Base-by-base conservation (phyloP, 2,113 vertebrate species). In the Scatophagus argus region DNA sequence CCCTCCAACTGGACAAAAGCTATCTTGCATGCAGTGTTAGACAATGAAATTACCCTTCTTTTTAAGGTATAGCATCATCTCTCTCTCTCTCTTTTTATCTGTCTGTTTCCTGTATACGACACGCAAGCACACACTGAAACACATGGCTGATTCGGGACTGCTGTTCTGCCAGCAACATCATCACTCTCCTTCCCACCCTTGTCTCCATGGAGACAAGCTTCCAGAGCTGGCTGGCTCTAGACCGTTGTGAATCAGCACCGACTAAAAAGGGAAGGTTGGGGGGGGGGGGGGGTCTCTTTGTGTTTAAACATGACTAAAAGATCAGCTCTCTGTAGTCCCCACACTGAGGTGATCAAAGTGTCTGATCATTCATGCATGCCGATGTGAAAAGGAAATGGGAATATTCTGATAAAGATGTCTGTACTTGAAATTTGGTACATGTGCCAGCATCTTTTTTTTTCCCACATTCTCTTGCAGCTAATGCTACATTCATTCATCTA, bases 141-240 rank as follows among this genome's bases (percentile, higher is more conserved):
- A 88, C 86, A 88, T 85, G 82, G 79, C 56, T 89, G 86, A 84
- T 78, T 87, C 82, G 38, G 77, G 76, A 84, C 88, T 77, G 88
- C 91, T 92, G 89, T 80, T 92, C 90, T 85, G 83, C 83, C 89
- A 89, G 88, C 88, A 83, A 91, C 92, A 92, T 92, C 93, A 91
- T 92, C 90, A 85, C 87, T 89, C 87, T 88, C 79, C 51, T 92
- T 92, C 85, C 91, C 89, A 91, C 87, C 93, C 90, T 87, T 81
- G 91, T 94, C 92, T 94, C 93, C 93, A 94, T 94, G 93, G 93
- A 93, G 92, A 94, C 93, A 77, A 69, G 88, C 88, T 89, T 88
- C 87, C 88, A 92, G 89, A 75, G 91, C 89, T 39, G 88, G 82
- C 90, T 87, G 90, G 64, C 81, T 92, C 61, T 84, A 87, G 87